phyloP scores from a whole-genome alignment of 1,140 invertebrate species.

The Anadara kagoshimensis region DNA sequence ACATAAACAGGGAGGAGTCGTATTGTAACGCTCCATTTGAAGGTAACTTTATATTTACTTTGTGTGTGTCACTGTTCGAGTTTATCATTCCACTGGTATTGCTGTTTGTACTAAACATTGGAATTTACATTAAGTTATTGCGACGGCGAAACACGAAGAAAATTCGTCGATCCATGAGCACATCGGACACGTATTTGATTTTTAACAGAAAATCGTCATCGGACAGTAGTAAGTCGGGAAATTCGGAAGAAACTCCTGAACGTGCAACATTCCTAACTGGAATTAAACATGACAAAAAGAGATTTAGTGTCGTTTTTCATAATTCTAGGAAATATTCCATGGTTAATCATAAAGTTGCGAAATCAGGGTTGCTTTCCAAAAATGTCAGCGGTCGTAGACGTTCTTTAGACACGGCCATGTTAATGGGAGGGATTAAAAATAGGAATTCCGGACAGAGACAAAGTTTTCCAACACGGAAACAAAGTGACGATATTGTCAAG shows the following conservation, averaged over 20 bases:
- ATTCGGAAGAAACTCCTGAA: slow-evolving; percentile 32
- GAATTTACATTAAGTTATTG: slow-evolving; percentile 62
- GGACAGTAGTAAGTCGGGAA: slow-evolving; percentile 34
- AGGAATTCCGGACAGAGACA: slow-evolving; percentile 5
- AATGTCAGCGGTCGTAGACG: slow-evolving; percentile 3
- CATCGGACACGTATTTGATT: slow-evolving; percentile 46
- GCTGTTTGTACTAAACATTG: slow-evolving; percentile 56
- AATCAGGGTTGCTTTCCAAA: background rate
- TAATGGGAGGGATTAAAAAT: slow-evolving; percentile 21
- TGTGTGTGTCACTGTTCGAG: slow-evolving; percentile 52
- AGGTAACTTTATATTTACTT: slow-evolving; percentile 42
- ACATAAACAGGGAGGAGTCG: background rate
- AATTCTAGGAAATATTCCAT: slow-evolving; percentile 13
- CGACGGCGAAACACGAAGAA: slow-evolving; percentile 58
- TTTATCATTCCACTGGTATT: slow-evolving; percentile 57
- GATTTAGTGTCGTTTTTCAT: slow-evolving; percentile 11
- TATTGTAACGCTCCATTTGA: slow-evolving; percentile 51
- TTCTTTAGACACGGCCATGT: slow-evolving; percentile 35
- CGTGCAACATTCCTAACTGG: slow-evolving; percentile 2
- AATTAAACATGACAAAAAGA: slow-evolving; percentile 3
- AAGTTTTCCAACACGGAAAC: slow-evolving; percentile 36
- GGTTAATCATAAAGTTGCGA: slow-evolving; percentile 8
- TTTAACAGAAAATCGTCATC: slow-evolving; percentile 49
- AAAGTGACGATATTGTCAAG: slow-evolving; percentile 59
- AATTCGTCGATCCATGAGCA: slow-evolving; percentile 62